Base-by-base conservation (phyloP, 1,140 invertebrate species). In the Drosophila subpulchrella region DNA sequence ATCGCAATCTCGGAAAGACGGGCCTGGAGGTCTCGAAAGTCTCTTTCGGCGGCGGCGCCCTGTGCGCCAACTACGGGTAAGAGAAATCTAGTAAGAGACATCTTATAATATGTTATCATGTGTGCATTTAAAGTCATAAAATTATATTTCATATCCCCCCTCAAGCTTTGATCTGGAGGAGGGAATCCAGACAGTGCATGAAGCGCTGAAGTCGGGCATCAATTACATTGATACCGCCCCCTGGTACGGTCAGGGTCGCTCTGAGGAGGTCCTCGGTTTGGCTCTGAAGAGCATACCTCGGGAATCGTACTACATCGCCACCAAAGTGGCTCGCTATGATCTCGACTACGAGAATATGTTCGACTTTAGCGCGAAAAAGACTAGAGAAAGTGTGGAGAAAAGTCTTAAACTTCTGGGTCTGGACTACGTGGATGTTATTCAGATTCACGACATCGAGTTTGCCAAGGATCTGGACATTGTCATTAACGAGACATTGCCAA, bases 361-460 rank as follows among this genome's bases (percentile, higher is more conserved):
- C 92, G 96, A 99, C 92, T 99, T 98, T 92, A 95, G 96, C 2
- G 93, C 95, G 0, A 94, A 96, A 73, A 96, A 95, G 92, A 96
- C 96, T 0, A 93, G 94, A 7, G 91, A 94, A 47, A 97, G 96
- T 85, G 94, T 99, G n/a, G 94, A 97, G 50, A 94, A 94, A 36
- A 98, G 97, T 86, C 93, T 99, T 7, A 81, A 95, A 63, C 93
- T 94, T 13, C 93, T 99, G 11, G 95, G 95, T 10, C 77, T 98
- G 30, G 94, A 97, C 63, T 98, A 97, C 91, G 94, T 99, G 0
- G 98, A 99, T 92, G 93, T 99, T 50, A 95, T 98, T 88, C 91
- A 98, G 97, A 94, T 98, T 34, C 98, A 99, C 85, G 98, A 99
- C 88, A 94, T 97, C 50, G 98, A 98, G 90, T 99, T 98, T 92